Percentiles rank a stretch among this genome's conserved stretches.
Evolutionary conservation across 2,113 vertebrate species (phyloP).

Genomic region (Merops nubicus): DNA sequence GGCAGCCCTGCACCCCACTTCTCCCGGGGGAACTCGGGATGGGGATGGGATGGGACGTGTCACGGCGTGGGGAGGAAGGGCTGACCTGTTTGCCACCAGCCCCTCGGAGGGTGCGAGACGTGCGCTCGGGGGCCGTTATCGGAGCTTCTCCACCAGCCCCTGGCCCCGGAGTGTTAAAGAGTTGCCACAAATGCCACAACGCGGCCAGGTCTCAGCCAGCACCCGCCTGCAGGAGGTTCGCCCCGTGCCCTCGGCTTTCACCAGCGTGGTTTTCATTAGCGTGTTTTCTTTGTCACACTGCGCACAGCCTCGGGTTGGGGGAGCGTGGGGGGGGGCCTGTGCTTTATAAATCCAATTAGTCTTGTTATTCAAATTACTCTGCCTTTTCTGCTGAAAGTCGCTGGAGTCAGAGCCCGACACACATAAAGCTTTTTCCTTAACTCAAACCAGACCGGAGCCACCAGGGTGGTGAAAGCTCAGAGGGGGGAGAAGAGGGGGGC

Average conservation of each 20-base stretch:
- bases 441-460: constrained; percentile 27
- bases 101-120: no score
- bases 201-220: not conserved
- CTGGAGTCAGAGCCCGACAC: not conserved
- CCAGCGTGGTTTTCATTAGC: constrained; percentile 40
- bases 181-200: not conserved
- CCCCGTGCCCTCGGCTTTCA: not conserved
- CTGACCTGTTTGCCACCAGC: not conserved
- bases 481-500: not conserved
- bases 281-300: constrained; percentile 63
- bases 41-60: not conserved
- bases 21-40: not conserved
- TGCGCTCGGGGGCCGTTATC: not conserved
- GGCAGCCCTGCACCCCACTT: not conserved
- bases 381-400: not conserved
- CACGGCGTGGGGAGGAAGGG: not conserved
- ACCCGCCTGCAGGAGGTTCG: constrained; percentile 11
- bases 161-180: not conserved
- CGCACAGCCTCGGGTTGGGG: not conserved
- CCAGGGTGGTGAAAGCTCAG: not conserved
- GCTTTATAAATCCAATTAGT: constrained; percentile 65
- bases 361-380: constrained; percentile 53
- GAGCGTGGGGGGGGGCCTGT: not conserved
- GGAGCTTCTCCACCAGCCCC: not conserved
- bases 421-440: constrained; percentile 38